Percentiles rank a stretch among this genome's conserved stretches.
phyloP scores from a whole-genome alignment of 2,888 invertebrate genomes.

The Amorpha juglandis region DNA sequence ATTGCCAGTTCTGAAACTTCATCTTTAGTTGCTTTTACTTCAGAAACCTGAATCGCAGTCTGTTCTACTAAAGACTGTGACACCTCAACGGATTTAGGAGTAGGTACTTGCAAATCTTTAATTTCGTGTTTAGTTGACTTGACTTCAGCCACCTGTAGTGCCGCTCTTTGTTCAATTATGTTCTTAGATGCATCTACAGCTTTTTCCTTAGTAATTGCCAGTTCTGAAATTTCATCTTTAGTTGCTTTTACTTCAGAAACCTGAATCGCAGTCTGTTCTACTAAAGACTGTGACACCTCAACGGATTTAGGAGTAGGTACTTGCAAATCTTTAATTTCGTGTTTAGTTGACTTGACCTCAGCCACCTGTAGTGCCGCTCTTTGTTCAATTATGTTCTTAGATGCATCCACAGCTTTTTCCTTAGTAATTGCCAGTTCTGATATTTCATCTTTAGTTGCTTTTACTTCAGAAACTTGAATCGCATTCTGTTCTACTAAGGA shows the following conservation, averaged over 20 bases:
- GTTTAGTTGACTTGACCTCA: slow-evolving; percentile 32
- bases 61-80: slow-evolving; percentile 19
- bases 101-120: not conserved
- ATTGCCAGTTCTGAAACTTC: slow-evolving; percentile 34
- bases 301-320: not conserved
- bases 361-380: slow-evolving; percentile 30
- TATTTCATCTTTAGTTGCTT: slow-evolving; percentile 34
- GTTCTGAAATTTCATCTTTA: slow-evolving; percentile 17
- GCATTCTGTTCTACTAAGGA: slow-evolving; percentile 26
- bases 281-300: slow-evolving; percentile 2
- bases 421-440: slow-evolving; percentile 34
- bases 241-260: slow-evolving; percentile 23
- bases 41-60: slow-evolving; percentile 32
- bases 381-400: slow-evolving; percentile 33
- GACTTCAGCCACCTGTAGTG: slow-evolving; percentile 27
- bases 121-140: slow-evolving; percentile 35
- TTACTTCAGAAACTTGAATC: slow-evolving; percentile 34
- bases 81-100: not conserved
- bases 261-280: slow-evolving; percentile 10
- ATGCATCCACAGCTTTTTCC: slow-evolving; percentile 33
- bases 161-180: slow-evolving; percentile 33
- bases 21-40: slow-evolving; percentile 34
- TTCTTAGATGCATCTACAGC: slow-evolving; percentile 35
- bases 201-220: slow-evolving; percentile 23
- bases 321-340: slow-evolving; percentile 28